Base-by-base conservation (phyloP, 2,113 vertebrate species). In the Phoxinus phoxinus region DNA sequence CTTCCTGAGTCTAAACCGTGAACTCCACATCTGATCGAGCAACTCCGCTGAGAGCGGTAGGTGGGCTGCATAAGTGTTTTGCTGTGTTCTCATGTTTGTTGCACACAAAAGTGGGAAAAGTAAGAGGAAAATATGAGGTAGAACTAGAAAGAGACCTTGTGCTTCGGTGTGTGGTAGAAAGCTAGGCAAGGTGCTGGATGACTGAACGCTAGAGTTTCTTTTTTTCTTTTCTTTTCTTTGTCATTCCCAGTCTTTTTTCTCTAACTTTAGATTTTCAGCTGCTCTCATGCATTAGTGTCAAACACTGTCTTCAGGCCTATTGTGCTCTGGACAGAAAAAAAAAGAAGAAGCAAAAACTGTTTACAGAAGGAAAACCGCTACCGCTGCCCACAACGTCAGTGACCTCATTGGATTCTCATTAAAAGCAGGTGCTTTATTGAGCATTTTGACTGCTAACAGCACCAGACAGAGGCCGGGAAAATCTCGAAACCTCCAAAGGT, bases 41-140 rank as follows among this genome's bases (percentile, higher is more conserved):
- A 81, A 82, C 41, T 77, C 53, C 25, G 30, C 63, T 82, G n/a
- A 78, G 65, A 67, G 44, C 85, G 87, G 88, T 90, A 92, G 89
- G 91, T 93, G 89, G 84, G 86, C 41, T 48, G 27, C 83, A 35
- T 83, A 90, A 83, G 89, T 84, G 89, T 89, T 92, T 84, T 86
- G 89, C 91, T 86, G 75, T 90, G 78, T 83, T 90, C 75, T 48
- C 32, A 9, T 61, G 23, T 80, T 80, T 65, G 58, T 46, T 46
- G 77, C 77, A 10, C 41, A 30, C 17, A n/a, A 13, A 44, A 41
- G 23, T 21, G 69, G n/a, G 9, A 51, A 74, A 35, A 77, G 30
- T 35, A 27, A 37, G 21, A 61, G 35, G 71, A 67, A 73, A 41
- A 41, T 58, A 59, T 44, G 13, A 76, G 41, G 25, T 6, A 63